Evolutionary conservation across 2,113 vertebrate genomes (phyloP).

Genomic region (Equus przewalskii): DNA sequence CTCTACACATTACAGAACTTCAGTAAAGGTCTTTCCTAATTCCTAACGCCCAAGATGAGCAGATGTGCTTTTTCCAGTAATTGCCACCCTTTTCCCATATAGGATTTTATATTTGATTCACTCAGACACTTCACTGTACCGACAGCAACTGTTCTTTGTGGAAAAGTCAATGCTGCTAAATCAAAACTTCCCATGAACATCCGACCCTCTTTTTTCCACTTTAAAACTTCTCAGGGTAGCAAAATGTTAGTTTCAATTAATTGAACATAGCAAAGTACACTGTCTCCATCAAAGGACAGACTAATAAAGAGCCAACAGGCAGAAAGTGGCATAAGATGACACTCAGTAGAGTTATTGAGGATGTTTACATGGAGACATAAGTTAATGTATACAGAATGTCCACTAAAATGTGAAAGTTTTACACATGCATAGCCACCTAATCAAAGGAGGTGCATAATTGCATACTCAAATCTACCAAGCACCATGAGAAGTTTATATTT

Average conservation of each 20-base stretch:
- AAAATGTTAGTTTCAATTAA: slow-evolving; percentile 25
- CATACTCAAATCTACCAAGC: not conserved
- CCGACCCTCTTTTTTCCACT: not conserved
- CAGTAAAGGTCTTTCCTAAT: slow-evolving; percentile 10
- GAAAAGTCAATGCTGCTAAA: not conserved
- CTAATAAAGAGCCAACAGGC: not conserved
- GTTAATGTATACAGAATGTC: not conserved
- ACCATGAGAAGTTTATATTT: slow-evolving; percentile 5
- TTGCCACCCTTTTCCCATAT: not conserved
- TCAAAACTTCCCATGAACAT: not conserved
- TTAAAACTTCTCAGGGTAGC: not conserved
- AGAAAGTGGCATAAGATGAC: not conserved
- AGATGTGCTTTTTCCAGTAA: not conserved
- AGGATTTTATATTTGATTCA: slow-evolving; percentile 34
- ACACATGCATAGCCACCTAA: slow-evolving; percentile 25
- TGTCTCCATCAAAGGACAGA: slow-evolving; percentile 39
- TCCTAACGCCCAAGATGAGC: not conserved
- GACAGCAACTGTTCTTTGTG: not conserved
- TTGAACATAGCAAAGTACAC: not conserved
- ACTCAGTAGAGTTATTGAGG: slow-evolving; percentile 23
- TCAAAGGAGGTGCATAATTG: slow-evolving; percentile 2
- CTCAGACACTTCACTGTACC: not conserved
- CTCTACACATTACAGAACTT: not conserved
- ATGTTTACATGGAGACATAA: slow-evolving; percentile 67
- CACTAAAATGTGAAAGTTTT: slow-evolving; percentile 57